phyloP scores from a whole-genome alignment of 2,888 invertebrate species.

The Scaeva pyrastri region DNA sequence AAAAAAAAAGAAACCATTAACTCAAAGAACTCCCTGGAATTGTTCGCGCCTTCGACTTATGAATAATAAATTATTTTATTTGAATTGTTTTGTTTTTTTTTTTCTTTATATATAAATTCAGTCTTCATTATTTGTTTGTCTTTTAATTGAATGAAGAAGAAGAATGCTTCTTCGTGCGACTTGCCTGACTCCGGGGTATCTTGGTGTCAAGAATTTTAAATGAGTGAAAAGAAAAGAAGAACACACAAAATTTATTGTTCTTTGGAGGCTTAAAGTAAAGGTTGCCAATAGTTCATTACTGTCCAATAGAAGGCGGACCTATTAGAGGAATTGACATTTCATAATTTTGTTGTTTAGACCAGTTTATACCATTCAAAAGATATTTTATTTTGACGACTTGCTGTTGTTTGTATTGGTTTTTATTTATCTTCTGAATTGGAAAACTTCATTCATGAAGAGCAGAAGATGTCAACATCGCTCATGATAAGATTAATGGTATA shows the following conservation, averaged over 20 bases:
- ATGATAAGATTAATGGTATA: too few species aligned
- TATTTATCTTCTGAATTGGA: too few species aligned
- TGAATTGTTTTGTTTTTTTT: conserved; percentile 26
- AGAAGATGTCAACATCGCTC: too few species aligned
- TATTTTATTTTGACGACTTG: too few species aligned
- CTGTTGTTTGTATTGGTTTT: too few species aligned
- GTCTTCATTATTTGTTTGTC: conserved; percentile 7
- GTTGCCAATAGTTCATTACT: background rate
- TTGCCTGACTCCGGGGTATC: conserved; percentile 23
- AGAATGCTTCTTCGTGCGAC: conserved; percentile 51
- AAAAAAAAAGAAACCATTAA: background rate
- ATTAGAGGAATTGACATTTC: background rate
- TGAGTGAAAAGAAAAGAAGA: conserved; percentile 48
- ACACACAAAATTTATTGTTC: conserved; percentile 46
- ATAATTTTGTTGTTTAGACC: background rate
- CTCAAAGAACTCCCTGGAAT: conserved; percentile 16
- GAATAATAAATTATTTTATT: conserved; percentile 64
- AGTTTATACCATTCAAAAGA: background rate
- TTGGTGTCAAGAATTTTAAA: conserved; percentile 62
- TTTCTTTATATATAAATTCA: too few species aligned
- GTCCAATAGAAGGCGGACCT: background rate
- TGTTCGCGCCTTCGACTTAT: conserved; percentile 55
- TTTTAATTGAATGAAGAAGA: conserved; percentile 48
- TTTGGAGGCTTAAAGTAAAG: background rate
- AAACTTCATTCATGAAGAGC: too few species aligned